Conservation (phyloP, 37 sponge, comb jelly and placozoan species). For the Theonella swinhoei region DNA sequence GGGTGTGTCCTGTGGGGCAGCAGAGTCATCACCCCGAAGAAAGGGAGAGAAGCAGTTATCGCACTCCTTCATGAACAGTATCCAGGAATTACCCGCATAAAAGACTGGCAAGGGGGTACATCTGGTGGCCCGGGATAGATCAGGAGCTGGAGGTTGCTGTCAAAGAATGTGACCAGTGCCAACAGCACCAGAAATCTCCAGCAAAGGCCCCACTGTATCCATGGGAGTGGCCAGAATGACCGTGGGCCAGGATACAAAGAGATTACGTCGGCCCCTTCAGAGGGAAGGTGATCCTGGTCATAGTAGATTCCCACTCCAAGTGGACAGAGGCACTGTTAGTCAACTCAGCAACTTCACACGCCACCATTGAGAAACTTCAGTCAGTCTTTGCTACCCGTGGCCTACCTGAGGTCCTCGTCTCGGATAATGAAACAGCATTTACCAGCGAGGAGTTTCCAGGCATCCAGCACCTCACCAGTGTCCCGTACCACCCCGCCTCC, state of each 20-base stretch:
- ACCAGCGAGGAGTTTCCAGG: conserved; percentile 30
- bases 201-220: conserved; percentile 27
- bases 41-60: background rate
- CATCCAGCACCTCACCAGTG: conserved; percentile 21
- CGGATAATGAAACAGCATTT: conserved; percentile 19
- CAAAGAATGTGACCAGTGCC: conserved; percentile 34
- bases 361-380: conserved; percentile 17
- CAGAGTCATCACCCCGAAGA: conserved; percentile 7
- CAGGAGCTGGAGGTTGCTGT: too few species aligned
- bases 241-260: conserved; percentile 33
- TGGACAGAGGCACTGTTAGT: conserved; percentile 24
- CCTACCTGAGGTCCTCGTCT: conserved; percentile 28
- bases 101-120: conserved; percentile 16
- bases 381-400: conserved; percentile 44
- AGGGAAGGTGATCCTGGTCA: conserved; percentile 37
- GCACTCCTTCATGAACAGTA: conserved; percentile 28
- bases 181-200: background rate
- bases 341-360: conserved; percentile 14
- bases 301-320: conserved; percentile 46
- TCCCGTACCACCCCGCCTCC: conserved; percentile 43
- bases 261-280: conserved; percentile 39
- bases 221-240: conserved; percentile 41
- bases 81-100: conserved; percentile 28
- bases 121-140: too few species aligned
- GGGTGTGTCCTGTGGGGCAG: too few species aligned